phyloP scores from a whole-genome alignment of 1,140 invertebrate genomes.

The Drosophila simulans region DNA sequence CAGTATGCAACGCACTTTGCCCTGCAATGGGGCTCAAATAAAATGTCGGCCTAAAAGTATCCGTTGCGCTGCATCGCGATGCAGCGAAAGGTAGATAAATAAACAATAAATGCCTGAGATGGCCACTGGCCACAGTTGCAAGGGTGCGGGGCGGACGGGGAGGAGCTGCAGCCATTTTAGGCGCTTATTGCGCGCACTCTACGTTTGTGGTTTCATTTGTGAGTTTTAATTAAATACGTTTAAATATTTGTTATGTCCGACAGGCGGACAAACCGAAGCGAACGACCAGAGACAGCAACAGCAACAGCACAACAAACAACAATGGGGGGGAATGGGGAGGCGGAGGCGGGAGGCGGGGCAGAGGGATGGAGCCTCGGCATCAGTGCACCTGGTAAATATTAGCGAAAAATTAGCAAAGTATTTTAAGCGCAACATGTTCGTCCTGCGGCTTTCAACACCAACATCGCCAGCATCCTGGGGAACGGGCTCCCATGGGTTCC shows the following conservation, averaged over 20 bases:
- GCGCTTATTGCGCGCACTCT: slow-evolving; percentile 51
- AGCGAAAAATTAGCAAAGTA: slow-evolving; percentile 81
- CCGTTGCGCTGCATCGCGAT: slow-evolving; percentile 11
- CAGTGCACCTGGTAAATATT: slow-evolving; percentile 72
- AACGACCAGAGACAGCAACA: slow-evolving; percentile 34
- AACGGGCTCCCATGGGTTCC: slow-evolving; percentile 4
- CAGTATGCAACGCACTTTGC: slow-evolving; percentile 51
- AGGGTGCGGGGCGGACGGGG: neutral
- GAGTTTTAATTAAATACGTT: slow-evolving; percentile 83
- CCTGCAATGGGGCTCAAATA: slow-evolving; percentile 24
- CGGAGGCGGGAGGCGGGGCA: neutral
- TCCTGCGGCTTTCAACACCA: slow-evolving; percentile 72
- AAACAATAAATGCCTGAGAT: slow-evolving; percentile 63
- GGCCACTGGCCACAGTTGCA: slow-evolving; percentile 8
- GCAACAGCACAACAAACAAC: slow-evolving; percentile 22
- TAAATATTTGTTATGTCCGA: slow-evolving; percentile 81
- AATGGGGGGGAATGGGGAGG: neutral
- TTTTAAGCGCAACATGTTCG: slow-evolving; percentile 80
- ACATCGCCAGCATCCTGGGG: slow-evolving; percentile 19
- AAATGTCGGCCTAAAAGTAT: slow-evolving; percentile 49
- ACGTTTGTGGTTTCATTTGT: slow-evolving; percentile 76
- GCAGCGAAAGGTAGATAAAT: slow-evolving; percentile 65
- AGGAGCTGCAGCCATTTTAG: slow-evolving; percentile 5
- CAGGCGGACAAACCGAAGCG: slow-evolving; percentile 58
- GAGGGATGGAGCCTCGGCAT: slow-evolving; percentile 4